Percentiles rank a stretch among this genome's conserved stretches.
Conservation (phyloP, 2,113 vertebrate species). For the Crypturellus undulatus region DNA sequence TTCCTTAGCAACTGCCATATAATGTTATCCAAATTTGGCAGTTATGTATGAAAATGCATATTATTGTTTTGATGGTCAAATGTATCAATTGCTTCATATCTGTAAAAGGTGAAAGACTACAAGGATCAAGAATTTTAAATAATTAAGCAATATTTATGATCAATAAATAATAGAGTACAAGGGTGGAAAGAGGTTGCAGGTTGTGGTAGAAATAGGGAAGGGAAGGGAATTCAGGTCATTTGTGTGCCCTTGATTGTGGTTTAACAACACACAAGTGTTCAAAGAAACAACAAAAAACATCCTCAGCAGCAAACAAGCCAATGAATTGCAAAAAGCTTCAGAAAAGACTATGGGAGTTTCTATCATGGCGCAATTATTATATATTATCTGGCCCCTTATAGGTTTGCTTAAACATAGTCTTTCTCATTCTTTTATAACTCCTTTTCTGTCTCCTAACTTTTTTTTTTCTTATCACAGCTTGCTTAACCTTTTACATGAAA, state of each 20-base stretch:
- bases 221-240: background rate
- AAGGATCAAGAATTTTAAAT: background rate
- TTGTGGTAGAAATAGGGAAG: background rate
- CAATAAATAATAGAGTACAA: rapidly evolving
- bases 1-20: background rate
- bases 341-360: background rate
- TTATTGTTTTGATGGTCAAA: background rate
- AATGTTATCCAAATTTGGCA: background rate
- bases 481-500: background rate
- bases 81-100: background rate
- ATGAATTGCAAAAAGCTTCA: background rate
- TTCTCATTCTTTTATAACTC: background rate
- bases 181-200: background rate
- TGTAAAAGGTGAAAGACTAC: background rate
- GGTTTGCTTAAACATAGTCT: background rate
- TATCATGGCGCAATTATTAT: background rate
- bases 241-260: background rate
- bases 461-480: background rate
- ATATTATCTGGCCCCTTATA: background rate
- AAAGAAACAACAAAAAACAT: background rate
- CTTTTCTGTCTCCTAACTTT: background rate
- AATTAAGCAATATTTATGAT: background rate
- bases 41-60: rapidly evolving
- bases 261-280: background rate
- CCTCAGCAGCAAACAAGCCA: background rate